Base-by-base conservation (phyloP, 2,797 vertebrate species). In the Parauchenoglanis punctatus region DNA sequence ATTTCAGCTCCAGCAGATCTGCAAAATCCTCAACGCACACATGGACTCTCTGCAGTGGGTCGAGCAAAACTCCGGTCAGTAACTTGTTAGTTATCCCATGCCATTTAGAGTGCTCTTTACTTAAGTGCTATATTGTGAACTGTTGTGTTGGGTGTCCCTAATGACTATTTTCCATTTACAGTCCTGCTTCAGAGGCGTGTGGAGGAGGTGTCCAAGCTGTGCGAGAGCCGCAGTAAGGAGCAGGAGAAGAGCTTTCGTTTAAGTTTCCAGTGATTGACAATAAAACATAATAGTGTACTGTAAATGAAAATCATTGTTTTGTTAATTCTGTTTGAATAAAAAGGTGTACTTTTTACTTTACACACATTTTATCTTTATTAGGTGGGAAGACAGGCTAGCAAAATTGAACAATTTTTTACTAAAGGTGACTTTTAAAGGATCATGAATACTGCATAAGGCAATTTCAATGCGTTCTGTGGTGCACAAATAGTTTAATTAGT, bases 31-130 rank as follows among this genome's bases (percentile, higher is more conserved):
- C 91, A 99, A 98, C 81, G 97, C 96, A 18, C 97, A 98, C 92
- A 97, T 98, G 97, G 96, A 97, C 89, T 98, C 97, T 0, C 93
- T 99, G 77, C 97, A 98, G 92, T 98, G 97, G 97, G 97, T 99
- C 46, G 97, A 97, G 81, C 96, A 97, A 91, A 98, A 97, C 91
- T 97, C 97, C 91, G 95, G 96, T 97, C 83, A 88, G 94, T 91
- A 58, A 91, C 35, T n/a, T 44, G 5, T 18, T 20, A 63, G 25
- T 49, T 49, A 25, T 28, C 10, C n/a, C 15, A 1, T 84, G 20
- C n/a, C 8, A 31, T 84, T 35, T 5, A 35, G 1, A n/a, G 20
- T 18, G 13, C 8, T 3, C 5, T 56, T 31, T n/a, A 20, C 25
- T 17, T 7, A 76, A 65, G 46, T 12, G 25, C 28, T 11, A 52